Evolutionary conservation across 2,113 vertebrate species (phyloP).

Genomic region (Athene noctua): DNA sequence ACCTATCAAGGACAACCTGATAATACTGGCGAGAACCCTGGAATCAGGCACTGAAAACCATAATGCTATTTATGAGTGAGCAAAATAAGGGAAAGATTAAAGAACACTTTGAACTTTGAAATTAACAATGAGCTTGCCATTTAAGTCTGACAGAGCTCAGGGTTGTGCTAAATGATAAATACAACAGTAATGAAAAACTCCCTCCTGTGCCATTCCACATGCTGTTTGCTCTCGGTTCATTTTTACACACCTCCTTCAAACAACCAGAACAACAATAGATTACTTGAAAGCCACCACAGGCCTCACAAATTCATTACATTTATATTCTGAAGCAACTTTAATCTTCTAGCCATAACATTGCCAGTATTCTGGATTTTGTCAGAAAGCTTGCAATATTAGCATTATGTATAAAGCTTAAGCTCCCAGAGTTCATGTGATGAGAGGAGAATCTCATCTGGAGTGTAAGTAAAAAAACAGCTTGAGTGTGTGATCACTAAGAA

Average conservation of each 20-base stretch:
- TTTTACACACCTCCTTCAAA: background rate
- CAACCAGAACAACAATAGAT: background rate
- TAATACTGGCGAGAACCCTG: background rate
- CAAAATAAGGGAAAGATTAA: constrained; percentile 12
- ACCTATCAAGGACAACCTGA: constrained; percentile 19
- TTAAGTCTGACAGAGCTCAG: constrained; percentile 1
- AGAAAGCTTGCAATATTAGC: background rate
- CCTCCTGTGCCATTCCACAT: constrained; percentile 3
- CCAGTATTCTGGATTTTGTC: background rate
- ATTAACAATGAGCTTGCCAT: constrained; percentile 46
- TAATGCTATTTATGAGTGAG: background rate
- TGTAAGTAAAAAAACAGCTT: background rate
- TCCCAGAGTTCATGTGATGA: background rate
- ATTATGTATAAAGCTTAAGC: background rate
- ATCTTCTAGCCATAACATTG: background rate
- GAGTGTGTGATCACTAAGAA: background rate
- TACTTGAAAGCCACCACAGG: constrained; percentile 1
- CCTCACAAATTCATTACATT: background rate
- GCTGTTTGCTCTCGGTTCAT: constrained; percentile 12
- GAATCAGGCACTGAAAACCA: background rate
- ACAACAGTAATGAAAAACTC: constrained; percentile 18
- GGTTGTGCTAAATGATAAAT: background rate
- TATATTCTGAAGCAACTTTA: background rate
- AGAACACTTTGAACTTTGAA: constrained; percentile 46
- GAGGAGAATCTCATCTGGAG: background rate